Percentiles rank a stretch among this genome's conserved stretches.
phyloP scores from a whole-genome alignment of 2,888 invertebrate species.

The Melieria picta region DNA sequence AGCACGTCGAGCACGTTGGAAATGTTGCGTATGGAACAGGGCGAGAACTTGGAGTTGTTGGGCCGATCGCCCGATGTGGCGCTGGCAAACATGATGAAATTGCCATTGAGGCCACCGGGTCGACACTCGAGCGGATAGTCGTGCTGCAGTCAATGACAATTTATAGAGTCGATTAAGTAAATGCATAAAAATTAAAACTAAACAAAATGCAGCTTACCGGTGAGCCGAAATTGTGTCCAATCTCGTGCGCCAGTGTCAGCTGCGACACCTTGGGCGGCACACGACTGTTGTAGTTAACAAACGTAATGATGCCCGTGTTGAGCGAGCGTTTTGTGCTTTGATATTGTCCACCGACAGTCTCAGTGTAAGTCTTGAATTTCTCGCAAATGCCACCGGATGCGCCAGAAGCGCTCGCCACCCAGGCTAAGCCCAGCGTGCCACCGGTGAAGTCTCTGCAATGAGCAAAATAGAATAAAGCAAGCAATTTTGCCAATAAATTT shows the following conservation, averaged over 20 bases:
- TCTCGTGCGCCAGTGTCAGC: constrained; percentile 96
- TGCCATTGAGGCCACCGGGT: constrained; percentile 91
- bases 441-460: constrained; percentile 90
- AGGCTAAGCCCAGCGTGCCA: constrained; percentile 96
- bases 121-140: constrained; percentile 92
- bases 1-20: constrained; percentile 94
- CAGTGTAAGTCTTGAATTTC: constrained; percentile 96
- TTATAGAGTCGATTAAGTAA: constrained; percentile 18
- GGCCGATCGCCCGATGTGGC: constrained; percentile 98
- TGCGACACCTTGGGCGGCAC: constrained; percentile 98
- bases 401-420: constrained; percentile 98
- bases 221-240: constrained; percentile 98
- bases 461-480: background rate
- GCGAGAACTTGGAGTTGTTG: constrained; percentile 97
- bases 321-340: constrained; percentile 93
- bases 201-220: constrained; percentile 74
- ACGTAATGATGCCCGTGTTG: constrained; percentile 98
- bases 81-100: constrained; percentile 99
- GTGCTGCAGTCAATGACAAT: constrained; percentile 72
- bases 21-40: constrained; percentile 94
- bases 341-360: constrained; percentile 93
- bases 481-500: background rate
- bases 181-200: background rate
- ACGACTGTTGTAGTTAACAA: constrained; percentile 96
- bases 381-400: constrained; percentile 99